These are phyloP conservation scores for Manduca sexta DNA, from an alignment of 1,140 invertebrate species.

Conservation along the genomic window DNA sequence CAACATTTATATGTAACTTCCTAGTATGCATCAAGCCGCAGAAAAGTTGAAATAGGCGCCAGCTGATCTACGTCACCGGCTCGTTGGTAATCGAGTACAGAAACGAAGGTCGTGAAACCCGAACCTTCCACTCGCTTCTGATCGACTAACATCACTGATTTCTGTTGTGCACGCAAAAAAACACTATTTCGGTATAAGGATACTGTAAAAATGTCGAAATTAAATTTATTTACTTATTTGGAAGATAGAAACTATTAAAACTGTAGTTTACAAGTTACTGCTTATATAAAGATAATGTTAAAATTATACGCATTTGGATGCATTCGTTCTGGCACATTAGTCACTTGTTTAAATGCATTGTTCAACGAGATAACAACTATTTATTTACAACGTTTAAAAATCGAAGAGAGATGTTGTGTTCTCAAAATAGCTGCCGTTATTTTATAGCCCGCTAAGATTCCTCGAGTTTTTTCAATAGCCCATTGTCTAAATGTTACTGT, in stretches of 20 bases:
- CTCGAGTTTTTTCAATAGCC: slow-evolving; percentile 41
- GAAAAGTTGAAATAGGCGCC: slow-evolving; percentile 50
- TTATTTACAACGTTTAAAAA: slow-evolving; percentile 11
- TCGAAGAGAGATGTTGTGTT: background rate
- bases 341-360: background rate
- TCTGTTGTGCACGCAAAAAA: slow-evolving; percentile 2
- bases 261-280: too few species aligned
- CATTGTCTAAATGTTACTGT: slow-evolving; percentile 44
- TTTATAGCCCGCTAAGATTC: slow-evolving; percentile 25
- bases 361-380: slow-evolving; percentile 5
- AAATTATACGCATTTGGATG: too few species aligned
- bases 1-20: slow-evolving; percentile 17
- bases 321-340: too few species aligned
- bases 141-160: slow-evolving; percentile 39
- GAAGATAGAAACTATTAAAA: too few species aligned
- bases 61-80: slow-evolving; percentile 47
- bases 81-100: slow-evolving; percentile 62
- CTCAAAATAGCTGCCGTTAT: slow-evolving; percentile 9
- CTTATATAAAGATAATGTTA: too few species aligned
- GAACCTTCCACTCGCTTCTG: slow-evolving; percentile 54
- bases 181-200: too few species aligned
- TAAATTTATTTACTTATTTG: too few species aligned
- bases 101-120: slow-evolving; percentile 62
- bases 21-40: slow-evolving; percentile 38
- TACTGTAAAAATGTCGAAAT: too few species aligned